phyloP scores from a whole-genome alignment of 2,113 vertebrate species.

The Oriolus oriolus region DNA sequence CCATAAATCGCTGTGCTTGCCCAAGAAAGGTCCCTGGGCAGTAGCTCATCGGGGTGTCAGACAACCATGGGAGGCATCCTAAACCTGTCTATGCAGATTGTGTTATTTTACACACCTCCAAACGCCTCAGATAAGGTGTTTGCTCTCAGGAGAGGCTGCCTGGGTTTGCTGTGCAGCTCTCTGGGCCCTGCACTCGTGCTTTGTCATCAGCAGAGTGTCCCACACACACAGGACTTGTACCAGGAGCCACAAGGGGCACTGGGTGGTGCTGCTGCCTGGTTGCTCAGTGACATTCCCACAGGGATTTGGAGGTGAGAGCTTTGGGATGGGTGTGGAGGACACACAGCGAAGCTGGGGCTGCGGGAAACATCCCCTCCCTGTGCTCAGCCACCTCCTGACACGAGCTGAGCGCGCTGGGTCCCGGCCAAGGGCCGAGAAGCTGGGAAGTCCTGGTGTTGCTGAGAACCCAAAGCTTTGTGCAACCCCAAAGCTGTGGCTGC shows the following conservation, averaged over 20 bases:
- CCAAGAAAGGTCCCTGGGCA: not conserved
- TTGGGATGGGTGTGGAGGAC: not conserved
- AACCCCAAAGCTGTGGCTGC: not conserved
- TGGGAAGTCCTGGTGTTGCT: not conserved
- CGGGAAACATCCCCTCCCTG: not conserved
- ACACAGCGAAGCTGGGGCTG: not conserved
- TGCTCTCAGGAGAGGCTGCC: not conserved
- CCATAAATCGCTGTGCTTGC: not conserved
- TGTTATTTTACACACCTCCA: not conserved
- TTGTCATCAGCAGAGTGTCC: not conserved
- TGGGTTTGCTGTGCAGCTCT: not conserved
- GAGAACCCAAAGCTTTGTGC: not conserved
- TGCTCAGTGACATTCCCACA: not conserved
- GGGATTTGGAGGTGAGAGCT: not conserved
- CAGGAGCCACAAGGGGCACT: not conserved
- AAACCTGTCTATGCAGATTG: not conserved
- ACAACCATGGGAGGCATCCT: not conserved
- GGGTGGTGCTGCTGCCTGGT: not conserved
- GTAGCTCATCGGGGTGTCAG: not conserved
- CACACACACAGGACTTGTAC: not conserved
- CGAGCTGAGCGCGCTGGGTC: not conserved
- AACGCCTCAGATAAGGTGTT: not conserved
- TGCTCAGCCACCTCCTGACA: not conserved
- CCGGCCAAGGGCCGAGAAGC: not conserved
- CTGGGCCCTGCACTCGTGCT: not conserved